These are phyloP conservation scores for Cossypha dichroa DNA, from an alignment of 2,797 vertebrate genomes.

Conservation along the genomic window DNA sequence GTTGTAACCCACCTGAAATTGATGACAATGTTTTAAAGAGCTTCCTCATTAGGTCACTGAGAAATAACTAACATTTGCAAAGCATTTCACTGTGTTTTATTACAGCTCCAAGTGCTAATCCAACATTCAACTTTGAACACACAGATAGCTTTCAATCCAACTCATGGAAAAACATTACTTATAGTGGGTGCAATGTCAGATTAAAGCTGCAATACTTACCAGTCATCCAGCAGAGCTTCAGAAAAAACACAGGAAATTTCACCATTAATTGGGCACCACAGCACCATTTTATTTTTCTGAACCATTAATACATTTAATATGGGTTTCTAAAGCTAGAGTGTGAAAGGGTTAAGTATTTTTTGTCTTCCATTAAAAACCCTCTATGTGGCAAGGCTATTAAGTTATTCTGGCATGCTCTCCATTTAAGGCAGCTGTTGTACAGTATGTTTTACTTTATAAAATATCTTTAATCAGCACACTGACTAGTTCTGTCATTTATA, in stretches of 20 bases:
- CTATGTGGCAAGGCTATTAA: slow-evolving; percentile 45
- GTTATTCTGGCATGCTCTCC: slow-evolving; percentile 37
- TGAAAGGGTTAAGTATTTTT: slow-evolving; percentile 49
- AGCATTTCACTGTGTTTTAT: not conserved
- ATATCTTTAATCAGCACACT: slow-evolving; percentile 69
- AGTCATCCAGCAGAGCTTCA: not conserved
- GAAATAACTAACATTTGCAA: not conserved
- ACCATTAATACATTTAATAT: not conserved
- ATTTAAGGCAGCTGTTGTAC: slow-evolving; percentile 64
- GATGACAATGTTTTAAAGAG: not conserved
- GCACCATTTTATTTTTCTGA: not conserved
- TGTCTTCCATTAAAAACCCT: not conserved
- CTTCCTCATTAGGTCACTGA: not conserved
- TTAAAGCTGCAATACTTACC: not conserved
- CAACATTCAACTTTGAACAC: not conserved
- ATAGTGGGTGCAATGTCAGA: not conserved
- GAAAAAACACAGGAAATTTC: not conserved
- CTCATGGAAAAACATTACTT: not conserved
- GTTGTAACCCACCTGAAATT: not conserved
- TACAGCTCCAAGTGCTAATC: not conserved
- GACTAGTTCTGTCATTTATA: slow-evolving; percentile 70
- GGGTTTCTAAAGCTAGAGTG: not conserved
- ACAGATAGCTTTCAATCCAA: not conserved
- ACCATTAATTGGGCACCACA: not conserved
- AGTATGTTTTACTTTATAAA: slow-evolving; percentile 68